A percentile compares a stretch with the other conserved stretches of the same genome.
Conservation (phyloP, 2,888 invertebrate species). For the Priocnemis perturbator region DNA sequence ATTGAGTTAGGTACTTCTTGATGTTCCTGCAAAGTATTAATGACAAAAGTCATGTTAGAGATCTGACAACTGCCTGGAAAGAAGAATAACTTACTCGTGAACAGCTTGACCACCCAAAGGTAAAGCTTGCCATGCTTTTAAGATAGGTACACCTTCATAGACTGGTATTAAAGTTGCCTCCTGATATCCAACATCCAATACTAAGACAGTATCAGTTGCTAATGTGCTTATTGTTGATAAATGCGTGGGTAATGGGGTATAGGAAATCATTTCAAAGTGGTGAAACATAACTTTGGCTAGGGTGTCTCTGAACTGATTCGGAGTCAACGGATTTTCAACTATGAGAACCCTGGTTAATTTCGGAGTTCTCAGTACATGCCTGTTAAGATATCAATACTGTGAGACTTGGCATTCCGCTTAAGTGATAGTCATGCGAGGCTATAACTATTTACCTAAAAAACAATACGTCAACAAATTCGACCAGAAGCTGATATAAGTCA, state of each 20-base stretch:
- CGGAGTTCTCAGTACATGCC: constrained; percentile 92
- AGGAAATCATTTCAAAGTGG: constrained; percentile 89
- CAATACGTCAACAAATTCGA: constrained; percentile 90
- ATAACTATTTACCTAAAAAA: constrained; percentile 85
- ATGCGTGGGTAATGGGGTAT: constrained; percentile 90
- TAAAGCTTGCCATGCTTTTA: constrained; percentile 89
- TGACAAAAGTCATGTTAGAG: too few relatives aligned
- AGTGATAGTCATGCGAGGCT: not conserved
- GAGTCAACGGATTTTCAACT: constrained; percentile 92
- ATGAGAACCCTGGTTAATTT: constrained; percentile 95
- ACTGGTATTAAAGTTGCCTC: constrained; percentile 90
- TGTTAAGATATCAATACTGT: constrained; percentile 68
- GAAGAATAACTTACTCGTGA: constrained; percentile 78
- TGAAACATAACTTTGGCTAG: constrained; percentile 93
- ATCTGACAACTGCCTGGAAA: not conserved
- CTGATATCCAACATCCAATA: constrained; percentile 91
- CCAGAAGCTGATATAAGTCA: constrained; percentile 89
- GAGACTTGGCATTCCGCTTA: not conserved
- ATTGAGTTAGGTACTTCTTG: constrained; percentile 53
- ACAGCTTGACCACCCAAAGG: constrained; percentile 86
- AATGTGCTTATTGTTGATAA: constrained; percentile 89
- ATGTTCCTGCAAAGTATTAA: constrained; percentile 36
- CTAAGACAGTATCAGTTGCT: constrained; percentile 87
- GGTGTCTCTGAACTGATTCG: constrained; percentile 88
- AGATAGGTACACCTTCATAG: constrained; percentile 90